Evolutionary conservation across 2,113 vertebrate genomes (phyloP).

Genomic region (Setophaga coronata): DNA sequence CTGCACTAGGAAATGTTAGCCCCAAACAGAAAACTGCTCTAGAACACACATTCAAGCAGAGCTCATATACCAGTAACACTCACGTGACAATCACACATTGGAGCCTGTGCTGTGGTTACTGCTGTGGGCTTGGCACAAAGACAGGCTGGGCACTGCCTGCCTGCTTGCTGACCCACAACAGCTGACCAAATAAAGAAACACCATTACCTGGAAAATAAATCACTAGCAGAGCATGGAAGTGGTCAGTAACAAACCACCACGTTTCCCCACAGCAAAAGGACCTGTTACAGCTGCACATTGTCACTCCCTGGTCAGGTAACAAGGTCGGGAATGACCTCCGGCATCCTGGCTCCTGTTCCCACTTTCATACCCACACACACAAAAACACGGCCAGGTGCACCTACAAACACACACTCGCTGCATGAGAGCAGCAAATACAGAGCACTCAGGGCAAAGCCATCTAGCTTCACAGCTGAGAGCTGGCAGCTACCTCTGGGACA

Average conservation of each 20-base stretch:
- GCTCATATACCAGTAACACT: neutral
- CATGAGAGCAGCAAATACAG: neutral
- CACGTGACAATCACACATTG: neutral
- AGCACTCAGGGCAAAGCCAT: neutral
- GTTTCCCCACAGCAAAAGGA: neutral
- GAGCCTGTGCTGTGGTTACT: neutral
- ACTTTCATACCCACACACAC: neutral
- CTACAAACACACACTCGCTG: neutral
- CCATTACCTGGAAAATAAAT: neutral
- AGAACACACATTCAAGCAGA: neutral
- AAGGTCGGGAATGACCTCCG: rapidly evolving
- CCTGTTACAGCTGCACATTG: neutral
- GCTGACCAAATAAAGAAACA: neutral
- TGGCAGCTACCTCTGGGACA: neutral
- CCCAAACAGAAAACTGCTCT: neutral
- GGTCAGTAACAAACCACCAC: neutral
- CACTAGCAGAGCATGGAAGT: neutral
- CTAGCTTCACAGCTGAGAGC: neutral
- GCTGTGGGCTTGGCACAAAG: neutral
- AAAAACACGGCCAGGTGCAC: neutral
- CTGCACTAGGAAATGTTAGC: neutral
- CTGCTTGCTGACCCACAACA: neutral
- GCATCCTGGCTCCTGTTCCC: neutral
- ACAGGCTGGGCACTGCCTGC: neutral
- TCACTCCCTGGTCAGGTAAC: neutral